A percentile compares a stretch with the other conserved stretches of the same genome.
Evolutionary conservation across 2,113 vertebrate species (phyloP).

Genomic region (Leucoraja erinaceus): DNA sequence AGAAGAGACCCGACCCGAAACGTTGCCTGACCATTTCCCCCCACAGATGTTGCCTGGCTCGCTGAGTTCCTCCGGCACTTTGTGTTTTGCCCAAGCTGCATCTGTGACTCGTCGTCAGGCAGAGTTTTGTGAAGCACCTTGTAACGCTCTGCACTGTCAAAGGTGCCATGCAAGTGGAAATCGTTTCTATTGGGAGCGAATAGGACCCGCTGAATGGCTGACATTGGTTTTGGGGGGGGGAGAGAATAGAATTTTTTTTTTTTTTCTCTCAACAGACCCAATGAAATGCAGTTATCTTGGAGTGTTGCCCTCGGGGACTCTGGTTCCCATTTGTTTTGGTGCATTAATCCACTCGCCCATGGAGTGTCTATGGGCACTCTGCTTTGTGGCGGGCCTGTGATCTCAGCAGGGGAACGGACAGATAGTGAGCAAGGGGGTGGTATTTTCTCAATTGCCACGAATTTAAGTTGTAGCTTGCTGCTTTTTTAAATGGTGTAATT

Average conservation of each 20-base stretch:
- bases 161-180: too few species aligned
- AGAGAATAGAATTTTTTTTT: background rate
- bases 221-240: background rate
- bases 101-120: too few species aligned
- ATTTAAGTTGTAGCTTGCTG: background rate
- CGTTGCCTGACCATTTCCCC: too few species aligned
- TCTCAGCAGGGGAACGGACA: background rate
- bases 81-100: too few species aligned
- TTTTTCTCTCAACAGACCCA: background rate
- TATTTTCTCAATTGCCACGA: background rate
- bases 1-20: too few species aligned
- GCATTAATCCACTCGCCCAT: background rate
- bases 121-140: too few species aligned
- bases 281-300: background rate
- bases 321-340: background rate
- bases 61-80: too few species aligned
- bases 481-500: background rate
- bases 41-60: too few species aligned
- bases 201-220: background rate
- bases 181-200: background rate
- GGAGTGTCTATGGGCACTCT: background rate
- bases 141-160: too few species aligned
- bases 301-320: background rate
- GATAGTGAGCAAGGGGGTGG: background rate
- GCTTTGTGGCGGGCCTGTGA: background rate